Base-by-base conservation (phyloP, 2,888 invertebrate species). In the Hofmannophila pseudospretella region DNA sequence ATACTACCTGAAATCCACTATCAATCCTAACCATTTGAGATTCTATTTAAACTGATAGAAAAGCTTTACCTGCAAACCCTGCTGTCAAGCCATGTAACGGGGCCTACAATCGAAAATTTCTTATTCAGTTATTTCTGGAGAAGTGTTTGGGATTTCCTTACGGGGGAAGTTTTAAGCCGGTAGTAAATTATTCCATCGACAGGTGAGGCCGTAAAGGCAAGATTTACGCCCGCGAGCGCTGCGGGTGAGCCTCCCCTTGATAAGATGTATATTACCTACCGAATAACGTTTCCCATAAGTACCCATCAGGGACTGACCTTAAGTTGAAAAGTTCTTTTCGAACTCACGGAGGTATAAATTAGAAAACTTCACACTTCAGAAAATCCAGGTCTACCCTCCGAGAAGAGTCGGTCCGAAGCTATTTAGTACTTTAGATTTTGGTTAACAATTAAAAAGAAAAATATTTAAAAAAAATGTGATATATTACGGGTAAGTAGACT, bases 141-240 rank as follows among this genome's bases (percentile, higher is more conserved):
- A 80, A 79, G 81, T 82, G 82, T 82, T 82, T 76, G 80, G 80
- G 75, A 80, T 84, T 84, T 81, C 73, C 77, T 75, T 69, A 72
- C 59, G 65, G 58, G 58, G 71, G 73, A 84, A 85, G 78, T 85
- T 86, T 85, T 84, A 82, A 86, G 82, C 78, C 68, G 62, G 76
- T 75, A 79, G 80, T 86, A 86, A 85, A 86, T 86, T 86, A 85
- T 84, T 81, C 80, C 66, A 74, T 82, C 80, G 85, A 84, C 85
- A 86, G 85, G 85, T 85, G 76, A 80, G 80, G 81, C 77, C 74
- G 85, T 85, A 81, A 82, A 84, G 79, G 82, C 66, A 81, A 85
- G 85, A 86, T 86, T 85, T 86, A 86, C 81, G 81, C 75, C 68
- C 60, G 66, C 63, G 71, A 80, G 71, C 70, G 67, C 72, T 60